Percentiles rank a stretch among this genome's conserved stretches.
These are phyloP conservation scores for Spondyliosoma cantharus DNA, from an alignment of 2,797 vertebrate genomes.

Conservation along the genomic window DNA sequence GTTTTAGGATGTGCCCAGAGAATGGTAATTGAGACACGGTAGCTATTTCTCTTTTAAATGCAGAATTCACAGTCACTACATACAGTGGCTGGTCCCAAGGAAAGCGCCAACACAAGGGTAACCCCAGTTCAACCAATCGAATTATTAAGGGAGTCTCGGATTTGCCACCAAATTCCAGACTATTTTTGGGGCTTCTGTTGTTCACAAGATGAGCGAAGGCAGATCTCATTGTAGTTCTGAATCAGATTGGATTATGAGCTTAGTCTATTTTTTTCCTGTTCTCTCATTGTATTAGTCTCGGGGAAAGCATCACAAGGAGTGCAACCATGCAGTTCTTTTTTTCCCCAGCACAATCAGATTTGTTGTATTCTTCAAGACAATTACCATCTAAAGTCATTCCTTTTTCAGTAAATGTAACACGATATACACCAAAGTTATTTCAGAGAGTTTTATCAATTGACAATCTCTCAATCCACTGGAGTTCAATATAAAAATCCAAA, in stretches of 20 bases:
- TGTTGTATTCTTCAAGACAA: conserved; percentile 55
- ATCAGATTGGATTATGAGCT: conserved; percentile 77
- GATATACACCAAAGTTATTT: conserved; percentile 53
- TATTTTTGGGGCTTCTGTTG: conserved; percentile 49
- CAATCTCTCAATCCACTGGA: conserved; percentile 50
- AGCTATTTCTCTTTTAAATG: conserved; percentile 6
- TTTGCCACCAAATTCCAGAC: conserved; percentile 47
- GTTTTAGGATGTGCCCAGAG: neutral
- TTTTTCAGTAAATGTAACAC: conserved; percentile 41
- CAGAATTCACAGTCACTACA: neutral
- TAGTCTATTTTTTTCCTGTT: conserved; percentile 57
- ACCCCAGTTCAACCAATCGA: conserved; percentile 25
- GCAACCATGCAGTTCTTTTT: conserved; percentile 38
- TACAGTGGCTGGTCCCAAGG: neutral
- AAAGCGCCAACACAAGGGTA: neutral
- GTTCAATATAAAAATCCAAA: conserved; percentile 60
- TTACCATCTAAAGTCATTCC: conserved; percentile 41
- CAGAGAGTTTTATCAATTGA: conserved; percentile 53
- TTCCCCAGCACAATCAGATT: conserved; percentile 49
- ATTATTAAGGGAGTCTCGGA: conserved; percentile 40
- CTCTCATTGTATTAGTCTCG: conserved; percentile 58
- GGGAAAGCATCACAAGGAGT: conserved; percentile 42
- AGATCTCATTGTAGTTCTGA: conserved; percentile 69
- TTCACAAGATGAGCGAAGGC: conserved; percentile 43
- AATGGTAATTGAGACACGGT: neutral